Base-by-base conservation (phyloP, 2,113 vertebrate species). In the Stercorarius parasiticus region DNA sequence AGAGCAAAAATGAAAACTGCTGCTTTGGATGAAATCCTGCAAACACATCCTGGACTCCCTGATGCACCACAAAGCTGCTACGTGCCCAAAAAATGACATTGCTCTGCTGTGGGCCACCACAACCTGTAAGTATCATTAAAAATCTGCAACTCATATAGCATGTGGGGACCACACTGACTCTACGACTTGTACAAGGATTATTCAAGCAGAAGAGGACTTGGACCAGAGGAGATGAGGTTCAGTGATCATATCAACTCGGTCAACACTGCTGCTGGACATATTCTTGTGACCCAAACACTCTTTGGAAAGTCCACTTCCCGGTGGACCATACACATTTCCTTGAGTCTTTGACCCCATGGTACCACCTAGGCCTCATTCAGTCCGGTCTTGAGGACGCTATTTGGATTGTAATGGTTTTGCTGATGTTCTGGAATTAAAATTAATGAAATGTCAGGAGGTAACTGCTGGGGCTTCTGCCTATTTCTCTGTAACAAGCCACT, bases 351-450 rank as follows among this genome's bases (percentile, higher is more conserved):
- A 50, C 23, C n/a, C 80, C 66, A 26, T 0, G 1, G 21, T 85
- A 55, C 26, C 61, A 76, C 26, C n/a, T 66, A 34, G 22, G 76
- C 59, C 64, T 93, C 78, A 25, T 72, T 90, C 58, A 42, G 20
- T 32, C 32, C 1, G 0, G 7, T 80, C n/a, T 72, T 23, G 26
- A 55, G 62, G 61, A 93, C 80, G 69, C 34, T 36, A 19, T 47
- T 67, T 55, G 34, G 65, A 40, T 30, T 73, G 49, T 42, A 71
- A 56, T 22, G 79, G 71, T 66, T 74, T 77, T 80, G 34, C 64
- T 90, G 90, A 76, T 67, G 43, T 73, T 83, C 79, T 70, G 84
- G 53, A 82, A 95, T 84, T 47, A 55, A 95, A 97, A 95, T 72
- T 36, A 93, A 80, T 38, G 45, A 82, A 86, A 66, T 42, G 36